These are phyloP conservation scores for Coracias cyanogaster DNA, from an alignment of 2,797 vertebrate genomes.

Conservation along the genomic window DNA sequence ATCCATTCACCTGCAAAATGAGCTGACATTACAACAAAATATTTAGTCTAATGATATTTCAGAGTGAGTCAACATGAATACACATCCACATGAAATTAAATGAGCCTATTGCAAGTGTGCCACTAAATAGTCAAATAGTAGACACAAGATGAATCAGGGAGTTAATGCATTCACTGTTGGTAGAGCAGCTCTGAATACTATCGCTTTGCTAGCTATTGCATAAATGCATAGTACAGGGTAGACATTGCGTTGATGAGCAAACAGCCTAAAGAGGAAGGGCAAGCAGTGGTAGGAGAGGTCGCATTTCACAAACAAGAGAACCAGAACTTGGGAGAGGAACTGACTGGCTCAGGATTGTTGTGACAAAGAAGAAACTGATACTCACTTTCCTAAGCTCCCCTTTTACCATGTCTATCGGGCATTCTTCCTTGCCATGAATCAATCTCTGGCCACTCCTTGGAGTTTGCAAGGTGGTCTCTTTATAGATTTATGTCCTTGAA, in stretches of 20 bases:
- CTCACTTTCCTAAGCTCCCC: background rate
- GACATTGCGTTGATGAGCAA: background rate
- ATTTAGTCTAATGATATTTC: background rate
- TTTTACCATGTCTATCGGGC: background rate
- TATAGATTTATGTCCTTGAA: background rate
- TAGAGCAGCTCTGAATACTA: background rate
- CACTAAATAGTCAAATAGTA: background rate
- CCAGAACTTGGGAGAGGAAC: background rate
- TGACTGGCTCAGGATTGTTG: background rate
- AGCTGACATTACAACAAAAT: constrained; percentile 13
- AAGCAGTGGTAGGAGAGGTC: background rate
- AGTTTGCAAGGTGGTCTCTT: accelerated
- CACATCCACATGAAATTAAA: constrained; percentile 6
- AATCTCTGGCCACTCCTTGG: background rate
- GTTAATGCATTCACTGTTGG: background rate
- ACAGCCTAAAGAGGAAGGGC: background rate
- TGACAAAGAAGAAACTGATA: background rate
- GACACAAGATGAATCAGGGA: background rate
- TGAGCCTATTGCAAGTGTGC: background rate
- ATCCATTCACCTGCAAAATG: constrained; percentile 32
- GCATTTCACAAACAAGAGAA: background rate
- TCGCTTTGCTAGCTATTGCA: background rate
- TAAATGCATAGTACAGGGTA: background rate
- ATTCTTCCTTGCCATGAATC: background rate
- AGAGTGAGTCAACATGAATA: constrained; percentile 23